These are phyloP conservation scores for Triplophysa tibetana DNA, from an alignment of 2,113 vertebrate species.

Conservation along the genomic window DNA sequence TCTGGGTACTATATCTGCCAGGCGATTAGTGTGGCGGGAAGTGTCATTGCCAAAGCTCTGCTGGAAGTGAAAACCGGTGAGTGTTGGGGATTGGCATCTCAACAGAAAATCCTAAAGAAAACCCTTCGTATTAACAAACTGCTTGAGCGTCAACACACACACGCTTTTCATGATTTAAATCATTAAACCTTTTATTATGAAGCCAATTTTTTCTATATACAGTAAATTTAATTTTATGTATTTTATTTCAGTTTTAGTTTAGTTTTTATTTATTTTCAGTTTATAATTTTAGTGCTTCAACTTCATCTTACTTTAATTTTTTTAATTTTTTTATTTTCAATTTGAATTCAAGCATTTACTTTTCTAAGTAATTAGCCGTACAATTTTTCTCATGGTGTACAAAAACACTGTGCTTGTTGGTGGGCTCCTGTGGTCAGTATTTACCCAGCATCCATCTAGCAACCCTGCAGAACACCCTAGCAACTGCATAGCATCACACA, in stretches of 20 bases:
- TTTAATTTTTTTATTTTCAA: too few species aligned
- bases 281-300: too few species aligned
- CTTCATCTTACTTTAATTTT: too few species aligned
- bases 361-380: too few species aligned
- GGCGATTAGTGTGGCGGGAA: constrained; percentile 96
- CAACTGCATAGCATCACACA: neutral
- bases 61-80: constrained; percentile 97
- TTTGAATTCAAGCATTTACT: too few species aligned
- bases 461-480: neutral
- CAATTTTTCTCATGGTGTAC: too few species aligned
- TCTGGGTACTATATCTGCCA: constrained; percentile 97
- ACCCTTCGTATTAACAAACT: constrained; percentile 7
- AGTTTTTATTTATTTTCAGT: too few species aligned
- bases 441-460: neutral
- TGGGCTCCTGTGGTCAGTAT: too few species aligned
- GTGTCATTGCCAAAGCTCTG: constrained; percentile 91
- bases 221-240: too few species aligned
- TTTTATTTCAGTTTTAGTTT: too few species aligned
- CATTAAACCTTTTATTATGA: neutral
- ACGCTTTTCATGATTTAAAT: neutral
- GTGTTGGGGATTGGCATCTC: constrained; percentile 44
- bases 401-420: too few species aligned
- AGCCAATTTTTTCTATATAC: neutral
- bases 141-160: neutral
- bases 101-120: constrained; percentile 23